Conservation (phyloP, 2,797 vertebrate genomes). For the Schizopygopsis pylzovi region DNA sequence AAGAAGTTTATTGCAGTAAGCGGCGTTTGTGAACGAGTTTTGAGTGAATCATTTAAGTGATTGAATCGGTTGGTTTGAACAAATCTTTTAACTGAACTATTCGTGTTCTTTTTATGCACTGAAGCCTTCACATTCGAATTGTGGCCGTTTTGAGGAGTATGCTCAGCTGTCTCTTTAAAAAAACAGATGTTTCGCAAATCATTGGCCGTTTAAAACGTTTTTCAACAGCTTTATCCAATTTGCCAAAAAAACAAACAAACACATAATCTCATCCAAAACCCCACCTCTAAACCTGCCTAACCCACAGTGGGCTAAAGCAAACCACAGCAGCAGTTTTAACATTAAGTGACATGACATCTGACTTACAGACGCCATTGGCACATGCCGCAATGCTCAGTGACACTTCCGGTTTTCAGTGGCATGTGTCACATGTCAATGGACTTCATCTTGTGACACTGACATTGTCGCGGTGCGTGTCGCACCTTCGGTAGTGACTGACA, state of each 20-base stretch:
- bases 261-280: background rate
- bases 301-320: background rate
- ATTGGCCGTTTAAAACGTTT: background rate
- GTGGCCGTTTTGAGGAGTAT: background rate
- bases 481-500: no score
- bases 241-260: background rate
- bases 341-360: no score
- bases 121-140: background rate
- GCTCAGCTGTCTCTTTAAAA: background rate
- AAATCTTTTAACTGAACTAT: background rate
- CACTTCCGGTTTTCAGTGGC: no score
- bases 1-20: no score
- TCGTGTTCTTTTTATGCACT: background rate
- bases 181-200: background rate
- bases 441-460: no score
- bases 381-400: no score
- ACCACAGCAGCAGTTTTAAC: no score
- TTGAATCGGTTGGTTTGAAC: constrained; percentile 5
- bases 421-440: no score
- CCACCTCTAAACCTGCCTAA: background rate
- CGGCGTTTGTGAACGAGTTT: background rate
- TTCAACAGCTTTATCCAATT: background rate
- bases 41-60: background rate
- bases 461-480: no score
- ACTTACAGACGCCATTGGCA: no score